phyloP scores from a whole-genome alignment of 2,888 invertebrate genomes.

The Melitaea athalia region DNA sequence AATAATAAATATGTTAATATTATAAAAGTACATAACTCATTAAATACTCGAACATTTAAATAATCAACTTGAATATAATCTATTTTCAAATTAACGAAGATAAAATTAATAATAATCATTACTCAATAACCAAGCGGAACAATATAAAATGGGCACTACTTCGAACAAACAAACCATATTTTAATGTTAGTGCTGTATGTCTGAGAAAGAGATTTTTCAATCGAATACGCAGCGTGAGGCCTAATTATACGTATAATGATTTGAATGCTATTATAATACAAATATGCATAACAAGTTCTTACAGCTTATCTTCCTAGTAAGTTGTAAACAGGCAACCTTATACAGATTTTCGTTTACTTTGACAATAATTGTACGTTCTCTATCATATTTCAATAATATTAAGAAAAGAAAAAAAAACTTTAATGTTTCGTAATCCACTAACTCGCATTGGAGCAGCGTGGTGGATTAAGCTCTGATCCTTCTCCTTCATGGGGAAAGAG shows the following conservation, averaged over 20 bases:
- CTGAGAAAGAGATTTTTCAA: slow-evolving; percentile 59
- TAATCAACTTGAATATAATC: slow-evolving; percentile 18
- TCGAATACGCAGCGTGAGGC: slow-evolving; percentile 64
- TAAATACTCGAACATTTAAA: background rate
- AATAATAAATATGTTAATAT: slow-evolving; percentile 1
- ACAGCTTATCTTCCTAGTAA: slow-evolving; percentile 17
- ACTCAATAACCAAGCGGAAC: slow-evolving; percentile 39
- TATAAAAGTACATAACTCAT: slow-evolving; percentile 4
- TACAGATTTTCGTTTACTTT: background rate
- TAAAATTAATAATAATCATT: slow-evolving; percentile 43
- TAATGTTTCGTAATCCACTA: too few relatives aligned
- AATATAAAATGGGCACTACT: slow-evolving; percentile 28
- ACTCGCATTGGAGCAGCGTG: too few relatives aligned
- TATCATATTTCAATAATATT: too few relatives aligned
- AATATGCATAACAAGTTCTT: slow-evolving; percentile 40
- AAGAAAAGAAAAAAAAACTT: too few relatives aligned
- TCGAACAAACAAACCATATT: slow-evolving; percentile 36
- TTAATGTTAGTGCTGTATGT: slow-evolving; percentile 27
- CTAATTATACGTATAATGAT: slow-evolving; percentile 73
- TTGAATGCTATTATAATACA: slow-evolving; percentile 46
- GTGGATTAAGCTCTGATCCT: too few relatives aligned
- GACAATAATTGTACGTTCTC: background rate
- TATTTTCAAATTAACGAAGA: slow-evolving; percentile 26
- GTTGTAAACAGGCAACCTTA: background rate
- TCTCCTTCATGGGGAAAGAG: too few relatives aligned